A percentile compares a stretch with the other conserved stretches of the same genome.
Evolutionary conservation across 2,797 vertebrate species (phyloP).

Genomic region (Crocodylus rhombifer): DNA sequence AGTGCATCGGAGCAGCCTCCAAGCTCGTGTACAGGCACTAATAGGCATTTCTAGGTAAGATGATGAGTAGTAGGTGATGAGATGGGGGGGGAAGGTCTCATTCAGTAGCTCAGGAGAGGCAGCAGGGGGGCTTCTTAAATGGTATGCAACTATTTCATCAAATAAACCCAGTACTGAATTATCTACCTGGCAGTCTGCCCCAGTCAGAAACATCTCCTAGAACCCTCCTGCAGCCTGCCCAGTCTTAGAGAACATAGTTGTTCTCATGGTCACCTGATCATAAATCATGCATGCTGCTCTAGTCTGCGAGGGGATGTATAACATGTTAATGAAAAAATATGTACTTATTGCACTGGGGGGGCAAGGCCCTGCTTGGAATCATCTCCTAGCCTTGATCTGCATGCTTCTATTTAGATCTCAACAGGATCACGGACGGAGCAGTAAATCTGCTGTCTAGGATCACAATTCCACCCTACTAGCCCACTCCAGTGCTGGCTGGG

Average conservation of each 20-base stretch:
- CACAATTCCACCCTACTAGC: not conserved
- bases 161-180: not conserved
- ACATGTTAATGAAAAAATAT: not conserved
- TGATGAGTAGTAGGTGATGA: too few species aligned
- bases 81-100: too few species aligned
- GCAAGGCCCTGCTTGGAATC: not conserved
- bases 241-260: not conserved
- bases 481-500: not conserved
- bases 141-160: not conserved
- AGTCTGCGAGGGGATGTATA: not conserved
- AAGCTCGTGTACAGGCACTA: too few species aligned
- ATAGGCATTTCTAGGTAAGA: too few species aligned
- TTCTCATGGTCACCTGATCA: not conserved
- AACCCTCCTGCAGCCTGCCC: not conserved
- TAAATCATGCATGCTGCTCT: too few species aligned
- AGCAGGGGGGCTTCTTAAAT: not conserved
- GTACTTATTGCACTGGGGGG: too few species aligned
- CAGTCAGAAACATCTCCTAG: not conserved
- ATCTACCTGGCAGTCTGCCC: not conserved
- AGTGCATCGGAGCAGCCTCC: too few species aligned
- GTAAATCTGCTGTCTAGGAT: too few species aligned
- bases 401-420: not conserved
- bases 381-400: not conserved
- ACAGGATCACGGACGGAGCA: not conserved
- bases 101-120: too few species aligned